Percentiles rank a stretch among this genome's conserved stretches.
Conservation (phyloP, 2,888 invertebrate species). For the Nomada goodeniana region DNA sequence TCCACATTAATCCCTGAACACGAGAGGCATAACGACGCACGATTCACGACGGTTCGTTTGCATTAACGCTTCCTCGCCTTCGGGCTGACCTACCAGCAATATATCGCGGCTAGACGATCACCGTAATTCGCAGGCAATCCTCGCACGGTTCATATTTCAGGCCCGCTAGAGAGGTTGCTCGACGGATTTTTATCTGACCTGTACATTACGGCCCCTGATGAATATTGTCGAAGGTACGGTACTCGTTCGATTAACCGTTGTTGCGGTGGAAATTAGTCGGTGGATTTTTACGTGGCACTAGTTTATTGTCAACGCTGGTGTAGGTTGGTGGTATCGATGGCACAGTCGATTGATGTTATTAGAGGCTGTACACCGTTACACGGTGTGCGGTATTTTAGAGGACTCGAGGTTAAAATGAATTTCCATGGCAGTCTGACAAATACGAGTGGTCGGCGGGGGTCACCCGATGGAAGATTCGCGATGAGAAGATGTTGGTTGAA, state of each 20-base stretch:
- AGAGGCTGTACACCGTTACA: conserved; percentile 10
- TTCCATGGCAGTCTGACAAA: background rate
- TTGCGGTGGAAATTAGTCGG: background rate
- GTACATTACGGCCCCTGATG: conserved; percentile 16
- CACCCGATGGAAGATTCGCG: no score
- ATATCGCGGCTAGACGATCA: conserved; percentile 46
- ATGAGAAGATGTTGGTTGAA: no score
- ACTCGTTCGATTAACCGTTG: conserved; percentile 14
- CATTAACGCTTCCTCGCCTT: conserved; percentile 50
- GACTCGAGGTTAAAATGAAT: background rate
- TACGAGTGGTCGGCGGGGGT: no score
- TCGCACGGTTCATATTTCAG: conserved; percentile 49
- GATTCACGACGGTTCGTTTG: conserved; percentile 50
- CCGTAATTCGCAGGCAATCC: conserved; percentile 46
- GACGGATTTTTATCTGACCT: conserved; percentile 31
- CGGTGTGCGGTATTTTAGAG: background rate
- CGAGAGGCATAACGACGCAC: conserved; percentile 34
- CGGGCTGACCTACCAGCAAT: conserved; percentile 42
- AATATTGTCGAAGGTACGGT: conserved; percentile 21
- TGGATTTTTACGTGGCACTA: background rate
- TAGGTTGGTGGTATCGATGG: background rate
- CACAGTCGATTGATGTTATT: conserved; percentile 7
- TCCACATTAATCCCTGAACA: conserved; percentile 57
- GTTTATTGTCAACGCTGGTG: conserved; percentile 19
- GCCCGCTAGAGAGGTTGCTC: background rate